Conservation (phyloP, 2,113 vertebrate genomes). For the Ondatra zibethicus region DNA sequence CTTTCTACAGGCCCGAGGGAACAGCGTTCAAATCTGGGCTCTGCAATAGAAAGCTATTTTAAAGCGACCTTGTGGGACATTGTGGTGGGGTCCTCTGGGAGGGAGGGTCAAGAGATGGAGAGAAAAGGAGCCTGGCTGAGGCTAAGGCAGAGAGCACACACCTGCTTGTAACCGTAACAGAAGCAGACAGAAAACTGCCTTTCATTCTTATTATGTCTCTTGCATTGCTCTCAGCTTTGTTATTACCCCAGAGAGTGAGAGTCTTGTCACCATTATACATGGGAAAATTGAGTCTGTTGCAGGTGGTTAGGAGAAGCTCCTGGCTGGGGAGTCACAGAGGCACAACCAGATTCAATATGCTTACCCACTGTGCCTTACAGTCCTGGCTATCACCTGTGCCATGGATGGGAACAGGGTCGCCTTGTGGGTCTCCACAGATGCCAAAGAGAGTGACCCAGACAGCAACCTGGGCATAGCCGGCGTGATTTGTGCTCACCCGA, state of each 20-base stretch:
- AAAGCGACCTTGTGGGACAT: not conserved
- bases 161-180: not conserved
- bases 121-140: not conserved
- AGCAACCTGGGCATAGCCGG: not conserved
- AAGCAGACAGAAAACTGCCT: not conserved
- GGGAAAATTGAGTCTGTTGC: not conserved
- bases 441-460: not conserved
- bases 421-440: not conserved
- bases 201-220: not conserved
- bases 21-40: not conserved
- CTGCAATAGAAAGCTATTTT: not conserved
- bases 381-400: not conserved
- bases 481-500: rapidly evolving
- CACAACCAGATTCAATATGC: rapidly evolving
- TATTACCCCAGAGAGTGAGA: not conserved
- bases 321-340: not conserved
- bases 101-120: not conserved
- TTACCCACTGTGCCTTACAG: rapidly evolving
- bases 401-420: not conserved
- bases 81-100: not conserved
- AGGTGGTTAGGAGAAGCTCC: too few relatives aligned
- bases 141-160: not conserved
- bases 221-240: not conserved
- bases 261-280: not conserved
- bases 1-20: not conserved